phyloP scores from a whole-genome alignment of 2,113 vertebrate genomes.

The Semicossyphus pulcher region DNA sequence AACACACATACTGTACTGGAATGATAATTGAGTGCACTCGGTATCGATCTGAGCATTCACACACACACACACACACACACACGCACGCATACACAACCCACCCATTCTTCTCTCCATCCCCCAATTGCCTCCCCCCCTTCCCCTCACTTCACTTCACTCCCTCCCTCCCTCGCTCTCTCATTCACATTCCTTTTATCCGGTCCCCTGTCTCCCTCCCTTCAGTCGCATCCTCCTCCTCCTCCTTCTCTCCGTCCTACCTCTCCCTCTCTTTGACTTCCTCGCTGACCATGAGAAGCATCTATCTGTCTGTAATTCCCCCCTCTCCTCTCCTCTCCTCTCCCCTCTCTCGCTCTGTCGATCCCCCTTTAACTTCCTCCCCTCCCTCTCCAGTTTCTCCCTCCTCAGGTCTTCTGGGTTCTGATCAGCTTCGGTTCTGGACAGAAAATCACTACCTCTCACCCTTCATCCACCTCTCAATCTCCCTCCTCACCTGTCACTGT shows the following conservation, averaged over 20 bases:
- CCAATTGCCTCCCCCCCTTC: constrained; percentile 35
- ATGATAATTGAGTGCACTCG: constrained; percentile 77
- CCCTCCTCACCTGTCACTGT: constrained; percentile 53
- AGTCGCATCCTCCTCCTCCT: constrained; percentile 29
- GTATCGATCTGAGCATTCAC: constrained; percentile 68
- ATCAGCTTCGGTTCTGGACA: constrained; percentile 68
- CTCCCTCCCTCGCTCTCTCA: constrained; percentile 42
- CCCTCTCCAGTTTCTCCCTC: constrained; percentile 29
- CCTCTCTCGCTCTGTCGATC: constrained; percentile 30
- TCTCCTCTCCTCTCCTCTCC: neutral
- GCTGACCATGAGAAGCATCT: constrained; percentile 69
- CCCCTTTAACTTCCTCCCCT: neutral
- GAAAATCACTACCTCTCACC: constrained; percentile 75
- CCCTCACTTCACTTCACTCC: constrained; percentile 42
- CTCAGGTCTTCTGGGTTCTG: constrained; percentile 60
- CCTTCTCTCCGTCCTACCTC: neutral
- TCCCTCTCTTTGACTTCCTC: constrained; percentile 43
- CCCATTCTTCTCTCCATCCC: constrained; percentile 61
- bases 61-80: constrained; percentile 34
- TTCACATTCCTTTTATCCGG: constrained; percentile 69
- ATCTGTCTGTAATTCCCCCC: constrained; percentile 51
- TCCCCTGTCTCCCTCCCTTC: constrained; percentile 48
- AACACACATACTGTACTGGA: constrained; percentile 54
- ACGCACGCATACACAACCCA: constrained; percentile 44
- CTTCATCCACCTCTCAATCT: constrained; percentile 68